phyloP scores from a whole-genome alignment of 2,113 vertebrate species.

The Alethe diademata region DNA sequence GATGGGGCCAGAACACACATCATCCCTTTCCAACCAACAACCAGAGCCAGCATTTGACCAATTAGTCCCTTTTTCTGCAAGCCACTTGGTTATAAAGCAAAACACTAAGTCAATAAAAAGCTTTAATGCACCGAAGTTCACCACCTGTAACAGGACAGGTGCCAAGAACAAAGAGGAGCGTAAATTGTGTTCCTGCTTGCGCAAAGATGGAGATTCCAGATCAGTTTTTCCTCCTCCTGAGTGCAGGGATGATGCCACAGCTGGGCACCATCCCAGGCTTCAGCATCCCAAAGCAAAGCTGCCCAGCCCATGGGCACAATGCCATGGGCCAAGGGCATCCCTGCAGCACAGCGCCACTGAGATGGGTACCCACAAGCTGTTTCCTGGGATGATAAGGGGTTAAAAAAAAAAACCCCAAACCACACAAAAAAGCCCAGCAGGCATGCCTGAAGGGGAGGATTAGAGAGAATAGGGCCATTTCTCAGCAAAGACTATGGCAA shows the following conservation, averaged over 20 bases:
- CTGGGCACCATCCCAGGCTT: accelerated
- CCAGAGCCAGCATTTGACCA: background rate
- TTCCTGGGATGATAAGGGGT: background rate
- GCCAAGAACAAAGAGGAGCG: background rate
- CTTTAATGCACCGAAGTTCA: background rate
- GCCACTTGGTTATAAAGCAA: background rate
- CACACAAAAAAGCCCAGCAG: constrained; percentile 27
- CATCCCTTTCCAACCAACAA: background rate
- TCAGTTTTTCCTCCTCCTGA: background rate
- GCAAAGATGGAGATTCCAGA: background rate
- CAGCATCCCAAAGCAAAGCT: background rate
- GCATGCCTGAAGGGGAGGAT: constrained; percentile 51
- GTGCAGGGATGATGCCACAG: accelerated
- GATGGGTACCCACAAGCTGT: background rate
- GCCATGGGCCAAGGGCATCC: background rate
- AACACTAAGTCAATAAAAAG: accelerated
- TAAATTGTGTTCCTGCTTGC: background rate
- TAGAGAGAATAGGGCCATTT: constrained; percentile 64
- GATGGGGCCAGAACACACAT: background rate
- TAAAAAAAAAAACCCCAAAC: constrained; percentile 2
- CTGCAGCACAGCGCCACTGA: accelerated
- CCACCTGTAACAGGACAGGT: background rate
- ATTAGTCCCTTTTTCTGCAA: background rate
- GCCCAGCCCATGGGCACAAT: accelerated
- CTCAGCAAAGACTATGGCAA: constrained; percentile 54